These are phyloP conservation scores for Xestoiulus laeticollis DNA, from an alignment of 2,888 invertebrate genomes.

Conservation along the genomic window DNA sequence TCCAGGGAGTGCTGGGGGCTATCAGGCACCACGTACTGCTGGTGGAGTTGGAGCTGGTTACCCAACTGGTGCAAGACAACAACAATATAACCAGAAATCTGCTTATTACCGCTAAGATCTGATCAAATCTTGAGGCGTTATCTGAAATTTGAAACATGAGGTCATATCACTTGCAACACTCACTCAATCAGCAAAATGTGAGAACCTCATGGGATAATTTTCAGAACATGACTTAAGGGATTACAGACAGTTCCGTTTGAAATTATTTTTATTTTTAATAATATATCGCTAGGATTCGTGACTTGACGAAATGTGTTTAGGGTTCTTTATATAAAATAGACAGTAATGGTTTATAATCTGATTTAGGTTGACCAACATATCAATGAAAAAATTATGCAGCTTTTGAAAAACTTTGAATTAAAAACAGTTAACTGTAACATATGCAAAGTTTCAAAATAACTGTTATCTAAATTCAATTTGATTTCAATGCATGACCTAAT, in stretches of 20 bases:
- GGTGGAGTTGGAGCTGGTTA: not conserved
- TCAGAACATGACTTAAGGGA: not conserved
- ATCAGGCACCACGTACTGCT: not conserved
- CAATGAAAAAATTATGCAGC: too few species aligned
- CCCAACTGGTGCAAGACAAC: not conserved
- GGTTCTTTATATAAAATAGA: not conserved
- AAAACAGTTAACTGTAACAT: too few species aligned
- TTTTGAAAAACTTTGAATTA: too few species aligned
- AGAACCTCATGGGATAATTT: not conserved
- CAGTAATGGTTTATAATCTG: not conserved
- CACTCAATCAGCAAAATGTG: not conserved
- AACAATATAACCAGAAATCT: constrained; percentile 9
- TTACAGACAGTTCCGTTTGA: not conserved
- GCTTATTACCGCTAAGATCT: not conserved
- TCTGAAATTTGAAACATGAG: not conserved
- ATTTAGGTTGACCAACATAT: too few species aligned
- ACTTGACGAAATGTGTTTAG: not conserved
- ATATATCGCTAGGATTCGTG: constrained; percentile 11
- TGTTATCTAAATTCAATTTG: too few species aligned
- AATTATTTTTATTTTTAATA: not conserved
- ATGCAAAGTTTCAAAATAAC: too few species aligned
- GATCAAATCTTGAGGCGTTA: not conserved
- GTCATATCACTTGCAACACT: not conserved
- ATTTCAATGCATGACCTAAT: too few species aligned
- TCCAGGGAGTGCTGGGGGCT: not conserved